phyloP scores from a whole-genome alignment of 2,888 invertebrate species.

The Bhutanitis thaidina region DNA sequence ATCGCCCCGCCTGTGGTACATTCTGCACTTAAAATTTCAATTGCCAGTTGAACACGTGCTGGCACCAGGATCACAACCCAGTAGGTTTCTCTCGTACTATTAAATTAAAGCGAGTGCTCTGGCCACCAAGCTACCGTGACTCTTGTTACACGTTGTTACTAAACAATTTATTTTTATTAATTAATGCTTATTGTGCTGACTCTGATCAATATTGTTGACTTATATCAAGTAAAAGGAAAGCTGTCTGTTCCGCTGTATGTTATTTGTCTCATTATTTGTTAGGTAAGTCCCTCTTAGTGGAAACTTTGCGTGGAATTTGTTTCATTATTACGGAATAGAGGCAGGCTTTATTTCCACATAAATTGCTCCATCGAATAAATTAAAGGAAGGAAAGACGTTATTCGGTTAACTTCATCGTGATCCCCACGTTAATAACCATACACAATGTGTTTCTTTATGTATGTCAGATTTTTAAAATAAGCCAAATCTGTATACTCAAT shows the following conservation, averaged over 20 bases:
- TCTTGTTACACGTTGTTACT: too few relatives aligned
- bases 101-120: too few relatives aligned
- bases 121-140: too few relatives aligned
- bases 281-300: constrained; percentile 10
- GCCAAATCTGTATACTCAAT: too few relatives aligned
- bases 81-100: too few relatives aligned
- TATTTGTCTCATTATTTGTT: constrained; percentile 15
- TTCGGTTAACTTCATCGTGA: background rate
- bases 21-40: too few relatives aligned
- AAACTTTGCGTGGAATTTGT: constrained; percentile 16
- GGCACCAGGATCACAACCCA: too few relatives aligned
- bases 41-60: too few relatives aligned
- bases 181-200: background rate
- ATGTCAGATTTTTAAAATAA: too few relatives aligned
- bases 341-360: constrained; percentile 10
- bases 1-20: too few relatives aligned
- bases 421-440: background rate
- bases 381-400: constrained; percentile 1
- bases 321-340: constrained; percentile 17
- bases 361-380: constrained; percentile 14
- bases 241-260: constrained; percentile 5
- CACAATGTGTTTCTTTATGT: too few relatives aligned
- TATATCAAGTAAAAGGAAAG: background rate
- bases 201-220: background rate
- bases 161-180: background rate